Evolutionary conservation across 2,888 invertebrate species (phyloP).

Genomic region (Chironomus tentans): DNA sequence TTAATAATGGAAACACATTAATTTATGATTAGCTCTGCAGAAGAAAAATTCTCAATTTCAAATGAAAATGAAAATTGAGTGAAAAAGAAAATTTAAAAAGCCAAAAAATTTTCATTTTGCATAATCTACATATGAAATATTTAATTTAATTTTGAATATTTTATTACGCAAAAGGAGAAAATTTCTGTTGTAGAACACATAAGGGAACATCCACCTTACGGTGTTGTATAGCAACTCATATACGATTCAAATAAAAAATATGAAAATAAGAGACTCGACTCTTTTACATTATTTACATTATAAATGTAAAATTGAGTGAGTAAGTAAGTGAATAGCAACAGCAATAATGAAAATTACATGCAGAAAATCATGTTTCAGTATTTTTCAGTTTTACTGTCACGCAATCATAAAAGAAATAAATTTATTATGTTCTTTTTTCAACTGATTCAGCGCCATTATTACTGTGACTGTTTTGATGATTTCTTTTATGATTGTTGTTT

Average conservation of each 20-base stretch:
- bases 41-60: neutral
- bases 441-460: neutral
- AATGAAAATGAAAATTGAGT: neutral
- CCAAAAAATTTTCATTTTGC: too few species aligned
- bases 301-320: neutral
- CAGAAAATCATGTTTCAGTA: slow-evolving; percentile 11
- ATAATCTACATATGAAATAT: slow-evolving; percentile 14
- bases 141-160: slow-evolving; percentile 27
- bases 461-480: neutral
- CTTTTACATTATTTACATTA: neutral
- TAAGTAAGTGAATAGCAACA: neutral
- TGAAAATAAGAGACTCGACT: neutral
- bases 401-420: slow-evolving; percentile 11
- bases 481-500: neutral
- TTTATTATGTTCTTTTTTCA: slow-evolving; percentile 1
- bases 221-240: neutral
- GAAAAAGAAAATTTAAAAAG: neutral
- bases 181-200: neutral
- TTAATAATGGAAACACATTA: slow-evolving; percentile 25
- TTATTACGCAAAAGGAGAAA: neutral
- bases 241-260: neutral
- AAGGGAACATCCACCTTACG: neutral
- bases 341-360: neutral
- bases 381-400: slow-evolving; percentile 11
- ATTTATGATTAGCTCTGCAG: slow-evolving; percentile 20